These are phyloP conservation scores for Hanleya hanleyi DNA, from an alignment of 2,888 invertebrate genomes.

Conservation along the genomic window DNA sequence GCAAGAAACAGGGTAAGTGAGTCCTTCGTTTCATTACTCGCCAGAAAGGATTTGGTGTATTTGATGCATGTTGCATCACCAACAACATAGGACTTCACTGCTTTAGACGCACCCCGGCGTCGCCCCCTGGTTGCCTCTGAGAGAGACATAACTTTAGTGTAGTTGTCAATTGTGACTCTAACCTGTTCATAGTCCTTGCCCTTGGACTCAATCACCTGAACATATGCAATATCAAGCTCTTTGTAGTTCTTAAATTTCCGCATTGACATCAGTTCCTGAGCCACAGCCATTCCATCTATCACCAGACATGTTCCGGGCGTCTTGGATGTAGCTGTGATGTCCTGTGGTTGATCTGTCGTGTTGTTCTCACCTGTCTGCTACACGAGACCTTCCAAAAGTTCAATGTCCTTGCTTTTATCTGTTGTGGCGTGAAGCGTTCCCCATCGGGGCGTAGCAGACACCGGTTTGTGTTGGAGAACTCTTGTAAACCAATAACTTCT, in stretches of 20 bases:
- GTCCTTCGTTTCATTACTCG: background rate
- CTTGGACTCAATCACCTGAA: background rate
- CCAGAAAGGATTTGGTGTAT: background rate
- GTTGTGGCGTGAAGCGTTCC: background rate
- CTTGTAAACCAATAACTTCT: background rate
- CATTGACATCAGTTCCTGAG: too few relatives aligned
- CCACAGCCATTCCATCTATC: too few relatives aligned
- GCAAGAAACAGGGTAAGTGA: background rate
- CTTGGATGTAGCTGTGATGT: too few relatives aligned
- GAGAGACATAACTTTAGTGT: background rate
- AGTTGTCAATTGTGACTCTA: background rate
- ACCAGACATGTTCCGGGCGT: too few relatives aligned
- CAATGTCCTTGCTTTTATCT: too few relatives aligned
- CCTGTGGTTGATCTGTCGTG: too few relatives aligned
- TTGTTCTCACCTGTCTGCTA: too few relatives aligned
- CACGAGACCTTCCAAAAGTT: too few relatives aligned
- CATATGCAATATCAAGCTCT: too few relatives aligned
- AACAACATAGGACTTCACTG: background rate
- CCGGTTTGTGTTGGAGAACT: background rate
- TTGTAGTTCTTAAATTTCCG: too few relatives aligned
- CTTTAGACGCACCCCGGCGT: background rate
- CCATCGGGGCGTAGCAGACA: background rate
- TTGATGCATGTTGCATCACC: background rate
- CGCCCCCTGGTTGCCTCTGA: background rate
- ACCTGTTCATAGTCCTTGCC: background rate